Conservation (phyloP, 2,888 invertebrate genomes). For the Amiota minor region DNA sequence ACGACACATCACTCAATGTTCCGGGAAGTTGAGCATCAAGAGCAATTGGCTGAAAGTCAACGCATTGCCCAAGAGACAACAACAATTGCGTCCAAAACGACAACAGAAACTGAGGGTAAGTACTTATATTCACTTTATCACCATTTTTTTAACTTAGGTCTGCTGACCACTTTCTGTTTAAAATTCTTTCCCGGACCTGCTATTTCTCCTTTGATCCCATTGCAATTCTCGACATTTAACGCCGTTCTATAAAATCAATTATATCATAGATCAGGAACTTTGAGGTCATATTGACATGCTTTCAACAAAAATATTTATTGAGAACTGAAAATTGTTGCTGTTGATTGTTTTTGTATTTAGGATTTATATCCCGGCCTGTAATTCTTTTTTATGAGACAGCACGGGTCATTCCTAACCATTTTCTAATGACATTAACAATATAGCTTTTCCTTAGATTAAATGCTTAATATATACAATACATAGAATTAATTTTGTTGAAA, state of each 20-base stretch:
- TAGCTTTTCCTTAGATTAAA: no score
- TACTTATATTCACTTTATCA: background rate
- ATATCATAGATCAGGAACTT: no score
- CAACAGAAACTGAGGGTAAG: constrained; percentile 67
- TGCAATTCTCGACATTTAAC: background rate
- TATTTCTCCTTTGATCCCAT: background rate
- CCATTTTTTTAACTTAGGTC: background rate
- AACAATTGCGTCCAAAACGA: constrained; percentile 60
- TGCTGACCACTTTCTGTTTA: background rate
- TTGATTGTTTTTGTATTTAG: no score
- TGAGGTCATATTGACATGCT: no score
- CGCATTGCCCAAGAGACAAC: constrained; percentile 63
- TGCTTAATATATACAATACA: no score
- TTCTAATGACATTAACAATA: no score
- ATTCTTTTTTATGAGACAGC: no score
- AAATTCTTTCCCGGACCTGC: background rate
- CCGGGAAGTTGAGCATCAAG: constrained; percentile 59
- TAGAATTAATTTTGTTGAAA: background rate
- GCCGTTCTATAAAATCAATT: no score
- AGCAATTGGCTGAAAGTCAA: constrained; percentile 60
- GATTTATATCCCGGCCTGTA: no score
- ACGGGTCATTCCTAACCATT: no score
- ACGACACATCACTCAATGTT: constrained; percentile 65
- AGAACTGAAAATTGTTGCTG: no score
- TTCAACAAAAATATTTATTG: no score